Evolutionary conservation across 1,140 invertebrate genomes (phyloP).

Genomic region (Drosophila ercepeae): DNA sequence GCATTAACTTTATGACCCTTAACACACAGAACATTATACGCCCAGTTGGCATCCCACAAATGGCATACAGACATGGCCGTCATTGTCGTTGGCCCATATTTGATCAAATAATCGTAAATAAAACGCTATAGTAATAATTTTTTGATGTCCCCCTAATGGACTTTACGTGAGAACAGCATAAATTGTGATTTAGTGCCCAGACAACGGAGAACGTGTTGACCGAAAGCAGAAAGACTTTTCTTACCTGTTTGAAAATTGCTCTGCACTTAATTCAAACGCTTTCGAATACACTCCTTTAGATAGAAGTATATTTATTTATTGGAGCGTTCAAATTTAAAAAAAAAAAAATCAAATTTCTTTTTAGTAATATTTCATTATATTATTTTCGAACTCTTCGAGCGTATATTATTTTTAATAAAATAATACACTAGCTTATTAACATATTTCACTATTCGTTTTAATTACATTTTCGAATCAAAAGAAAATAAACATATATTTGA

Average conservation of each 20-base stretch:
- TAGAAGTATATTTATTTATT: background rate
- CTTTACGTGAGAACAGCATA: constrained; percentile 69
- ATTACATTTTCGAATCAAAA: constrained; percentile 6
- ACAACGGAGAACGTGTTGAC: constrained; percentile 46
- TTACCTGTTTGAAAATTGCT: constrained; percentile 29
- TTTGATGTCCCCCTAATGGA: constrained; percentile 73
- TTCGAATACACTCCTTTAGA: constrained; percentile 11
- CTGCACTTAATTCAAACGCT: constrained; percentile 17
- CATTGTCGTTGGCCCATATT: constrained; percentile 46
- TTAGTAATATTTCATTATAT: background rate
- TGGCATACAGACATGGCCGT: constrained; percentile 41
- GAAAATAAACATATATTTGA: constrained; percentile 12
- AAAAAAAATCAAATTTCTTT: background rate
- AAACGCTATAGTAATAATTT: constrained; percentile 76
- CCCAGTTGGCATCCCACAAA: constrained; percentile 41
- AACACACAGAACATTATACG: constrained; percentile 56
- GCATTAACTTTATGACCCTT: constrained; percentile 77
- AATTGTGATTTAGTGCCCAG: constrained; percentile 67
- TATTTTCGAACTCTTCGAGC: background rate
- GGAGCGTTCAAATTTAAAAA: background rate
- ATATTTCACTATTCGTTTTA: background rate
- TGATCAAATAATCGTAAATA: constrained; percentile 81
- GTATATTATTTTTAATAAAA: background rate
- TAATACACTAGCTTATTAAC: background rate
- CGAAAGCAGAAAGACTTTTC: constrained; percentile 24